Evolutionary conservation across 2,888 invertebrate genomes (phyloP), one percentile per base, ranked within the genome.

Genomic region (Arrhopalites spinosus): DNA sequence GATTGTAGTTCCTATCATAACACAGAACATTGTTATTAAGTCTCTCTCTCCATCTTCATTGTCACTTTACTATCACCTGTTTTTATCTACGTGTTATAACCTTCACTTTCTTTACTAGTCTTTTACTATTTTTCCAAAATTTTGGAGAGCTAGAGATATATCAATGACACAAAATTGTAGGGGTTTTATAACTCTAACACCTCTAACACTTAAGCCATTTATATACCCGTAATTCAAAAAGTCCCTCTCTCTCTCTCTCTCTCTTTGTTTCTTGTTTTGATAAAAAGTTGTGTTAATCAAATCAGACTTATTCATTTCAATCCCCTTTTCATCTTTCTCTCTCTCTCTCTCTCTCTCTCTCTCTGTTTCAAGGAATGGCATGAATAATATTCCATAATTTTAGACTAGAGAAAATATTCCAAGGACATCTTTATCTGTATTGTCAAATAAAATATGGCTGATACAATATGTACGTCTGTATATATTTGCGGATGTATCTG

Each of bases 1-100:
- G 30, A 56, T 56, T 30, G 29, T 69, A 7, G 27, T 25, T 25
- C 43, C 69, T 30, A 53, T 68, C 50, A 68, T 68, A 68, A 68
- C 50, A 47, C 23, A 7, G 3, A 50, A 68, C 68, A 47, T 50
- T 50, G 50, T 47, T 68, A 68, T 47, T 47, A 47, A 68, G 27
- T 68, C 68, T 27, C n/a, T 17, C 2, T 68, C 27, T 25, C 68
- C 20, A 17, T 30, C 30, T 64, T 15, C 30, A 30, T 61, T 20
- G 11, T 61, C 61, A 27, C 27, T 27, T 20, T 2, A 61, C 27
- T 30, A 64, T 64, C 64, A 64, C 64, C 64, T 64, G 64, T 64
- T 64, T 50, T 30, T 64, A 29, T 64, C 64, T 64, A 11, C 36
- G 2, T 20, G 5, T 45, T 45, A 45, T 45, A 7, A 15, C 50